Evolutionary conservation across 2,113 vertebrate species (phyloP).

Genomic region (Vulpes lagopus): DNA sequence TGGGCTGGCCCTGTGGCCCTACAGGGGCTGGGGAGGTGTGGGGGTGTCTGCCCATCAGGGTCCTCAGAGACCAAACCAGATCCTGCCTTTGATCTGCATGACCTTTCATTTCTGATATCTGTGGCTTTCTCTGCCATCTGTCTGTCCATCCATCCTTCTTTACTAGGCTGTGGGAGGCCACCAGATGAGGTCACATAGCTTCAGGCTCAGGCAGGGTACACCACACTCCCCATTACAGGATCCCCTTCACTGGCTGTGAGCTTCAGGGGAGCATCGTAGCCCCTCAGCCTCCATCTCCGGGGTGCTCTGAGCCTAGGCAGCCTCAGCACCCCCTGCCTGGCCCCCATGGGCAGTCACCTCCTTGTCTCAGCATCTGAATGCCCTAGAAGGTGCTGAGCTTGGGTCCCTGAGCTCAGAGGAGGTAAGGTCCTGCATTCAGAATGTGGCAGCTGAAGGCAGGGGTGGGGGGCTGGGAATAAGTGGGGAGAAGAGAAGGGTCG

Average conservation of each 20-base stretch:
- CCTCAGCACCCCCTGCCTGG: neutral
- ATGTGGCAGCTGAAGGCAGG: neutral
- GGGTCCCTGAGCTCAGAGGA: neutral
- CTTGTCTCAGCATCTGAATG: constrained; percentile 39
- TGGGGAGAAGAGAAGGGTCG: neutral
- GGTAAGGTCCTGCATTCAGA: neutral
- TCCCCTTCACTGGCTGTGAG: neutral
- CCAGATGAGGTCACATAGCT: neutral
- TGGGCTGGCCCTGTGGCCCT: neutral
- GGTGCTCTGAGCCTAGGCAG: rapidly evolving
- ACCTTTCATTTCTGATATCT: constrained; percentile 44
- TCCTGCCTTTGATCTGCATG: neutral
- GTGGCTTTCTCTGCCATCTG: constrained; percentile 37
- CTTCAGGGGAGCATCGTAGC: neutral
- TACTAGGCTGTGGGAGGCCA: neutral
- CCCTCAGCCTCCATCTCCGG: neutral
- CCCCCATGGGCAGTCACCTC: neutral
- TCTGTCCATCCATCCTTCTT: constrained; percentile 43
- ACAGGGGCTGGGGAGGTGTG: neutral
- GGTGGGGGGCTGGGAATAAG: neutral
- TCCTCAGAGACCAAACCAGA: neutral
- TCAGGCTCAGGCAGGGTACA: neutral
- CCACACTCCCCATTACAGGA: rapidly evolving
- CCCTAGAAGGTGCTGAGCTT: neutral
- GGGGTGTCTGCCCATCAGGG: neutral